A percentile compares a stretch with the other conserved stretches of the same genome.
phyloP scores from a whole-genome alignment of 2,888 invertebrate genomes.

The Agrotis puta region DNA sequence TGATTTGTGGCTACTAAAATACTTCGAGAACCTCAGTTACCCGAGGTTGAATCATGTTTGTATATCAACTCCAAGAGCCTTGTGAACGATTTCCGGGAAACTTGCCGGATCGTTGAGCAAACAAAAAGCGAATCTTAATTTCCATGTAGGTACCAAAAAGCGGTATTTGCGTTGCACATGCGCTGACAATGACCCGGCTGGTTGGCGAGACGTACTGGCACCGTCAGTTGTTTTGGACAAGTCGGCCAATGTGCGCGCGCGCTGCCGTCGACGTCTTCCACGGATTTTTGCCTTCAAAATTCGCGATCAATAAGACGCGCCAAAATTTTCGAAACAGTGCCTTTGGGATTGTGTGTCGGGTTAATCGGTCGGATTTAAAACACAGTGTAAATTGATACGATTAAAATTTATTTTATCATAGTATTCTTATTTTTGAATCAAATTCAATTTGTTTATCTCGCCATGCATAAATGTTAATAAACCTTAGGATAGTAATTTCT shows the following conservation, averaged over 20 bases:
- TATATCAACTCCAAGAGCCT: constrained; percentile 45
- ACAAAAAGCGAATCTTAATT: constrained; percentile 63
- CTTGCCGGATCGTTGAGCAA: constrained; percentile 49
- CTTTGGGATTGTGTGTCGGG: constrained; percentile 33
- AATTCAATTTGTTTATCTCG: constrained; percentile 46
- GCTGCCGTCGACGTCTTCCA: constrained; percentile 61
- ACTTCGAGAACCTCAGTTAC: constrained; percentile 11
- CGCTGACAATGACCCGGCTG: constrained; percentile 81
- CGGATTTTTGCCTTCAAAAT: constrained; percentile 60
- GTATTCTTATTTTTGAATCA: constrained; percentile 27
- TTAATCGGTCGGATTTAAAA: constrained; percentile 58
- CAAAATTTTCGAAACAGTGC: constrained; percentile 45
- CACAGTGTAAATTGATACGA: constrained; percentile 39
- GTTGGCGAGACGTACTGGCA: constrained; percentile 83
- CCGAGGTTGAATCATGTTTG: constrained; percentile 47
- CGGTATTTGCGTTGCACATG: constrained; percentile 64
- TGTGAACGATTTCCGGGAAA: constrained; percentile 58
- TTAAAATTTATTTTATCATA: constrained; percentile 26
- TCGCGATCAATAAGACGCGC: constrained; percentile 59
- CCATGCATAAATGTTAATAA: constrained; percentile 46
- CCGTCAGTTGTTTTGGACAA: constrained; percentile 88
- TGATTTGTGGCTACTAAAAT: neutral
- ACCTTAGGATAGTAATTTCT: constrained; percentile 66
- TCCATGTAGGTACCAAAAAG: constrained; percentile 51
- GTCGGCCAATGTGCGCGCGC: constrained; percentile 80